Base-by-base conservation (phyloP, 2,888 invertebrate genomes). In the Adelognathus sp. region DNA sequence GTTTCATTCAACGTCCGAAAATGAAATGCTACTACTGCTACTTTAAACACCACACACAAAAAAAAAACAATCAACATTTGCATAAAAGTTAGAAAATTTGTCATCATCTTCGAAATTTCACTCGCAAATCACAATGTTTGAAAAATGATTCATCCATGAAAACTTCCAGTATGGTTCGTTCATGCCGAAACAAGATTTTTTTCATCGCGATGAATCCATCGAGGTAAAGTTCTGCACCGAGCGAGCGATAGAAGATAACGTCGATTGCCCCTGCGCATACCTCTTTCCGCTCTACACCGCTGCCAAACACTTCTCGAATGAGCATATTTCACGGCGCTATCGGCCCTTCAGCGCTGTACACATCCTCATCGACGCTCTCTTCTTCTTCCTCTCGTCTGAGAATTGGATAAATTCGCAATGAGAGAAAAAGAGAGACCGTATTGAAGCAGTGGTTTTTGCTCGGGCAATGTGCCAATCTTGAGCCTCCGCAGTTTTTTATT, bases 401-500 rank as follows among this genome's bases (percentile, higher is more conserved):
- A 46, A 44, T 21, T 33, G 52, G 58, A 66, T 56, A 76, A 69
- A 79, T 73, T 79, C 84, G 82, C 81, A 56, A 64, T 36, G 39
- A 14, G 21, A 50, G 39, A 70, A 50, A 27, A 44, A 39, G 76
- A 80, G 83, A 83, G 80, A 80, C 85, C 79, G 72, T 79, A 71
- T 70, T 76, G 76, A 83, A 84, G 84, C 85, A 79, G 85, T 78
- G 82, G 82, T 77, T n/a, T 81, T 82, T 80, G 73, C 75, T 72
- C 75, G 84, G 88, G 89, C 88, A 86, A 85, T 87, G 84, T 89
- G 89, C 89, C 88, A 88, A 89, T 89, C 88, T 86, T 86, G 81
- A 73, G 78, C 70, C 75, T 69, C 85, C 87, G 87, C 89, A 87
- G 86, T 82, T 86, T 89, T 89, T 89, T 89, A 89, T 89, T 89